A percentile compares a stretch with the other conserved stretches of the same genome.
Conservation (phyloP, 1,140 invertebrate species). For the Zaprionus taronus region DNA sequence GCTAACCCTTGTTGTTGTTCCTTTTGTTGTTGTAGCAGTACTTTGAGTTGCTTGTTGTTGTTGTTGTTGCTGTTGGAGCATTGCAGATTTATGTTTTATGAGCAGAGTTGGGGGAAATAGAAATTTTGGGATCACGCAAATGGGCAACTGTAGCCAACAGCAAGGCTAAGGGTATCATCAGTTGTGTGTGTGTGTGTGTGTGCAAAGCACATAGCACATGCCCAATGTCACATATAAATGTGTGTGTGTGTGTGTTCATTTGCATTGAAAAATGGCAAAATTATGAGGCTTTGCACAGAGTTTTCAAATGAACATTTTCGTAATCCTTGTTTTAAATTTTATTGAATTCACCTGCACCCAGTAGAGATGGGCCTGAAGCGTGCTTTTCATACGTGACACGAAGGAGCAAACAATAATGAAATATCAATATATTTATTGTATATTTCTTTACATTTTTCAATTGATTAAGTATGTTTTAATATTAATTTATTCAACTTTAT, state of each 20-base stretch:
- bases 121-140: conserved; percentile 6
- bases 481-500: no score
- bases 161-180: conserved; percentile 8
- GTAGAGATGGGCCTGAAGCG: neutral
- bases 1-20: conserved; percentile 2
- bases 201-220: neutral
- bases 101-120: conserved; percentile 44
- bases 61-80: conserved; percentile 24
- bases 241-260: conserved; percentile 1
- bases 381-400: neutral
- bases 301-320: conserved; percentile 7
- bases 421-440: neutral
- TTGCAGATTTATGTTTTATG: conserved; percentile 76
- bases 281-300: conserved; percentile 3
- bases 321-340: neutral
- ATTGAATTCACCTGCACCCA: neutral
- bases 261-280: conserved; percentile 25
- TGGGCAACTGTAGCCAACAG: neutral
- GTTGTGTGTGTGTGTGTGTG: neutral
- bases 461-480: no score
- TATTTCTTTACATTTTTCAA: no score
- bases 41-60: conserved; percentile 28
- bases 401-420: neutral
- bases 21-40: conserved; percentile 14
- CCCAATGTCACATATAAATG: neutral